Percentiles rank a stretch among this genome's conserved stretches.
phyloP scores from a whole-genome alignment of 2,797 vertebrate species.

The Gymnothorax reevesii region DNA sequence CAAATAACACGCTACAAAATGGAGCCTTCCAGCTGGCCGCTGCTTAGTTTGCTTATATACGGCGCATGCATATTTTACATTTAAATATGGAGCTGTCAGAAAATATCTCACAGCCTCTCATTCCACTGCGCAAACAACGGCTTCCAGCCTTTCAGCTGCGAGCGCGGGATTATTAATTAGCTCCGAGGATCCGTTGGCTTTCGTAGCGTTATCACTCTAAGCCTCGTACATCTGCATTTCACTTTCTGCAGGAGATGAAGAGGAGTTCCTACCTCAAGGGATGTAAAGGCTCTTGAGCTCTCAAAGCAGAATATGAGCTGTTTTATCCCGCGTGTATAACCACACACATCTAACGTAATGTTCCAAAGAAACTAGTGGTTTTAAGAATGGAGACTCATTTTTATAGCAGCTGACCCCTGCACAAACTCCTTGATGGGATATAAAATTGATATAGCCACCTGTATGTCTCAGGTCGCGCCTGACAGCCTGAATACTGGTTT shows the following conservation, averaged over 20 bases:
- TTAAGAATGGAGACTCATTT: background rate
- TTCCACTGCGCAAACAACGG: background rate
- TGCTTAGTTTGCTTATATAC: background rate
- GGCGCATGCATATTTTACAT: background rate
- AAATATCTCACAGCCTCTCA: background rate
- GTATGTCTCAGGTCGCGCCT: background rate
- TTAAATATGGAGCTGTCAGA: constrained; percentile 9
- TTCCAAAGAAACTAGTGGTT: background rate
- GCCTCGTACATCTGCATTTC: background rate
- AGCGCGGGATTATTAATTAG: constrained; percentile 6
- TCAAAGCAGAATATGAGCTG: background rate
- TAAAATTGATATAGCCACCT: background rate
- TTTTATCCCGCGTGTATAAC: background rate
- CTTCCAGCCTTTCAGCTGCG: background rate
- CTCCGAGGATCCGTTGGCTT: background rate
- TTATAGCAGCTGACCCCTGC: background rate
- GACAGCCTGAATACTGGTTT: background rate
- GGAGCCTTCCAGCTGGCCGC: constrained; percentile 1
- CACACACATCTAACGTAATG: background rate
- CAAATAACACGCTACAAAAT: background rate
- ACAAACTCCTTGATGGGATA: background rate
- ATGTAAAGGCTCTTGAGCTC: background rate
- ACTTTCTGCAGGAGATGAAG: background rate
- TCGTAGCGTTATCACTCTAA: background rate
- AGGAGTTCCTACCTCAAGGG: background rate